Conservation (phyloP, 2,888 invertebrate genomes). For the Dyspetes luteomarginatus region DNA sequence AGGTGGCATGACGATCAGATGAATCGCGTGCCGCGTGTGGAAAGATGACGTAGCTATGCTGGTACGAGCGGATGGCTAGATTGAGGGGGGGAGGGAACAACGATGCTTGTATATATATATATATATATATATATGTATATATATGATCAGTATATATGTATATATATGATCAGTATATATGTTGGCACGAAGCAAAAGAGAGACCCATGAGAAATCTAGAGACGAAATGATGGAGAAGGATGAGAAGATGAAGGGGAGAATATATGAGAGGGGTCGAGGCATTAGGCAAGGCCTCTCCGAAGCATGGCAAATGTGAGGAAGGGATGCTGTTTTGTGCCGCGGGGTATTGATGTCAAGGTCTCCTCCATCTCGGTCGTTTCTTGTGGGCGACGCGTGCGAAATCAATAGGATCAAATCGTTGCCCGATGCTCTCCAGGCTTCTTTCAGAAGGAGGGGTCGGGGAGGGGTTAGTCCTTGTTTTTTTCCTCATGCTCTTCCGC, state of each 20-base stretch:
- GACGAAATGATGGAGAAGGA: constrained; percentile 52
- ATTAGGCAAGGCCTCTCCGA: constrained; percentile 5
- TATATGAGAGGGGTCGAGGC: constrained; percentile 7
- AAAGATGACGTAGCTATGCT: constrained; percentile 59
- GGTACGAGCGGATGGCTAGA: background rate
- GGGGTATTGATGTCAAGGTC: constrained; percentile 81
- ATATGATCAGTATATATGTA: background rate
- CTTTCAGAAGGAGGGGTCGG: too few relatives aligned
- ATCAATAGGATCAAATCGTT: constrained; percentile 81
- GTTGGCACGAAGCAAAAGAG: constrained; percentile 51
- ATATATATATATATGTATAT: too few relatives aligned
- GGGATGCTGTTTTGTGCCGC: constrained; percentile 75
- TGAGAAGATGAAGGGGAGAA: constrained; percentile 40
- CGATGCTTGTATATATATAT: constrained; percentile 55
- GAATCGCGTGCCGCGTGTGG: constrained; percentile 58
- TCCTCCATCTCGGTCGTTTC: constrained; percentile 78
- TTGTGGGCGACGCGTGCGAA: constrained; percentile 80
- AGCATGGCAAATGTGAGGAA: constrained; percentile 57
- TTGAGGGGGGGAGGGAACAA: constrained; percentile 34
- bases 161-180: background rate
- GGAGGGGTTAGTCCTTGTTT: too few relatives aligned
- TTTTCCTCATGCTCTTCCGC: background rate
- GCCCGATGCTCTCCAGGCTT: constrained; percentile 55
- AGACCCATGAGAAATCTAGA: constrained; percentile 56
- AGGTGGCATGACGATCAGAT: constrained; percentile 59